Evolutionary conservation across 1,140 invertebrate species (phyloP).

Genomic region (Zelostemma sp.): DNA sequence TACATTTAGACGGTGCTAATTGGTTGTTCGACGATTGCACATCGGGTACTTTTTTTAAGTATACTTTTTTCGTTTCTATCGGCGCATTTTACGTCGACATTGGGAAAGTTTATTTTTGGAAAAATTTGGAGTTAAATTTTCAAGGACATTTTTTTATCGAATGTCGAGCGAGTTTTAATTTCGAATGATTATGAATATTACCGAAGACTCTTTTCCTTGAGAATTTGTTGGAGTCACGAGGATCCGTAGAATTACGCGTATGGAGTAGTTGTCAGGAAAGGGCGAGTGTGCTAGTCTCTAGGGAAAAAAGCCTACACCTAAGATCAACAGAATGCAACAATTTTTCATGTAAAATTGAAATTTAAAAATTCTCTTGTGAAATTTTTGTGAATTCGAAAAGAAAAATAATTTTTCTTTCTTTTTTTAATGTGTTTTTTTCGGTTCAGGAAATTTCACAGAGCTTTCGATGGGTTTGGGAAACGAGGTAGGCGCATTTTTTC

Average conservation of each 20-base stretch:
- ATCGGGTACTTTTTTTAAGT: too few relatives aligned
- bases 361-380: conserved; percentile 5
- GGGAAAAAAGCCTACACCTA: conserved; percentile 32
- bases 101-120: too few relatives aligned
- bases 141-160: too few relatives aligned
- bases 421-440: background rate
- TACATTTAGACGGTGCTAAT: conserved; percentile 38
- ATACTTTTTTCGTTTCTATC: too few relatives aligned
- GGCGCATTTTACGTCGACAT: too few relatives aligned
- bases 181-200: background rate
- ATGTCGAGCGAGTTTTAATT: too few relatives aligned
- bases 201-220: background rate
- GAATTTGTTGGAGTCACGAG: background rate
- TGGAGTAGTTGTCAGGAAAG: conserved; percentile 19
- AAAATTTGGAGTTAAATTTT: too few relatives aligned
- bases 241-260: background rate
- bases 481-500: too few relatives aligned
- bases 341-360: conserved; percentile 36
- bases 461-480: background rate
- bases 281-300: conserved; percentile 61
- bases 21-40: conserved; percentile 24
- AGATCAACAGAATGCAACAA: conserved; percentile 62
- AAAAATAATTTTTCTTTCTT: background rate
- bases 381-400: background rate
- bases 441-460: background rate